These are phyloP conservation scores for Pseudonaja textilis DNA, from an alignment of 2,113 vertebrate genomes.

Conservation along the genomic window DNA sequence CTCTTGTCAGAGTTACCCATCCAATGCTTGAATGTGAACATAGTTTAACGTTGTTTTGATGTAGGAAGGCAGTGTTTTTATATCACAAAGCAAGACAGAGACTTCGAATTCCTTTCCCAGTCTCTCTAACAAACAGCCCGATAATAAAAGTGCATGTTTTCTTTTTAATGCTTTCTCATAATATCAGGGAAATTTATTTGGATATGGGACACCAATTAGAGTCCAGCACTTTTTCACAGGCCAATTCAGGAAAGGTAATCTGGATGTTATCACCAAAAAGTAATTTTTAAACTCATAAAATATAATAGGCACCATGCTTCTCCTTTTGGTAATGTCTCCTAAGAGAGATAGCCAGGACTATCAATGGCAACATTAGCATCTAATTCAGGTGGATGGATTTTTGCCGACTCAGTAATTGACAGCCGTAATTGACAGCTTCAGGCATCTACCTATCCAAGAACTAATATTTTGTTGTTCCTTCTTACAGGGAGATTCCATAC, in stretches of 20 bases:
- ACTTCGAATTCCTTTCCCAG: not conserved
- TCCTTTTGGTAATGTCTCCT: conserved; percentile 16
- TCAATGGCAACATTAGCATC: conserved; percentile 1
- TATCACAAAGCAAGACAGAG: not conserved
- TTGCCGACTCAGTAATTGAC: not conserved
- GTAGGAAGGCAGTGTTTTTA: conserved; percentile 11
- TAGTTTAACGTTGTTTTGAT: not conserved
- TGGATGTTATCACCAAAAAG: not conserved
- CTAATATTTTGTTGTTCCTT: not conserved
- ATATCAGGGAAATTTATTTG: conserved; percentile 35
- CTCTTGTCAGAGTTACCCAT: not conserved
- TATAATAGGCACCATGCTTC: not conserved
- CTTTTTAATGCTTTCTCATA: conserved; percentile 42
- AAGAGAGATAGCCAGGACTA: not conserved
- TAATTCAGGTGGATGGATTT: not conserved
- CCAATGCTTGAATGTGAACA: not conserved
- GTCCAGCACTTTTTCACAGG: not conserved
- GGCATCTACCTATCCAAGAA: not conserved
- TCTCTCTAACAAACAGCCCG: conserved; percentile 36
- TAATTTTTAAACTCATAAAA: conserved; percentile 30
- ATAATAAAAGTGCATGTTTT: conserved; percentile 45
- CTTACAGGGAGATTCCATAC: not conserved
- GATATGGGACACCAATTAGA: conserved; percentile 24
- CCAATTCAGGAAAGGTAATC: not conserved
- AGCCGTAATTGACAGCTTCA: not conserved